These are phyloP conservation scores for Eumerus sabulonum DNA, from an alignment of 2,888 invertebrate genomes.

Conservation along the genomic window DNA sequence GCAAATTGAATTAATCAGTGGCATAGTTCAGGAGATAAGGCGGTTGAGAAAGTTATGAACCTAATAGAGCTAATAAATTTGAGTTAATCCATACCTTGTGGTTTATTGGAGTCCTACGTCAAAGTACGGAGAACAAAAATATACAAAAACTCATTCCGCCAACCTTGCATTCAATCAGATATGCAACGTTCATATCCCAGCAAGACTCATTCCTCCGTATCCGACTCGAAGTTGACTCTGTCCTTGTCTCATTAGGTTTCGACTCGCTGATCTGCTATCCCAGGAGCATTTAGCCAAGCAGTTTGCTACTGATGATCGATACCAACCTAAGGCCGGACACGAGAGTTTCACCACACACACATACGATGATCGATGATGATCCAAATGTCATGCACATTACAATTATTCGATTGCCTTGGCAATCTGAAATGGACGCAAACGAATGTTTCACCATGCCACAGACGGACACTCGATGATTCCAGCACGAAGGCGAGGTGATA, in stretches of 20 bases:
- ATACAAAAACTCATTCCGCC: background rate
- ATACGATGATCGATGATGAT: conserved; percentile 67
- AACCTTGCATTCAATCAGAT: conserved; percentile 56
- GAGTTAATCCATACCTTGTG: no score
- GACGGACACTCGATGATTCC: conserved; percentile 18
- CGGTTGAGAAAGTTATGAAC: no score
- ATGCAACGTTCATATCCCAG: conserved; percentile 48
- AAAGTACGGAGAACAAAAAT: no score
- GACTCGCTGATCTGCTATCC: conserved; percentile 56
- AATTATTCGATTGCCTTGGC: conserved; percentile 67
- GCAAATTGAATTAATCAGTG: conserved; percentile 41
- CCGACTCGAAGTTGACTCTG: no score
- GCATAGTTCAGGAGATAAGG: conserved; percentile 3
- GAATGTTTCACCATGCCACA: no score
- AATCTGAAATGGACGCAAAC: conserved; percentile 25
- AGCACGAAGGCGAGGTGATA: conserved; percentile 62
- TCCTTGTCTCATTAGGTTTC: conserved; percentile 64
- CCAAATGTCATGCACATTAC: conserved; percentile 67
- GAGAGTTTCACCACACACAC: conserved; percentile 15
- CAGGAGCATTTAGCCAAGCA: conserved; percentile 64
- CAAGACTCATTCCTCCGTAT: no score
- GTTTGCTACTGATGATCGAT: conserved; percentile 67
- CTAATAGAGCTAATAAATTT: no score
- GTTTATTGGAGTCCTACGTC: no score
- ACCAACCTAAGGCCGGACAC: conserved; percentile 16